Conservation (phyloP, 53 echinoderm and acorn worm genomes). For the Patiria pectinifera region DNA sequence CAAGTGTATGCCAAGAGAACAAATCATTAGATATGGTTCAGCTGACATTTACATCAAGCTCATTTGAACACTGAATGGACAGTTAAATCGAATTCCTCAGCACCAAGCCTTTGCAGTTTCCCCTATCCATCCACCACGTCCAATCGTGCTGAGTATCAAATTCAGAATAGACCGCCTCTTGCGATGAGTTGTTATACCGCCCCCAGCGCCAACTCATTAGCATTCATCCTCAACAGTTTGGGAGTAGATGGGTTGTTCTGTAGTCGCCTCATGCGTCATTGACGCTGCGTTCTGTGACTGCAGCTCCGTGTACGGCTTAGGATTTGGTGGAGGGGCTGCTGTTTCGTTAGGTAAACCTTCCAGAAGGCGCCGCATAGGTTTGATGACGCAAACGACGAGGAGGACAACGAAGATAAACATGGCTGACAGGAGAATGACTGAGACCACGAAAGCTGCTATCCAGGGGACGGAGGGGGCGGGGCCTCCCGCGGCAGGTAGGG, state of each 20-base stretch:
- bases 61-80: no score
- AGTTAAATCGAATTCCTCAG: no score
- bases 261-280: background rate
- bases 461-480: background rate
- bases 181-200: background rate
- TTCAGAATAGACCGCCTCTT: no score
- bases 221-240: background rate
- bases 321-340: background rate
- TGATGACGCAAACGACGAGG: background rate
- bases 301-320: background rate
- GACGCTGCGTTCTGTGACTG: background rate
- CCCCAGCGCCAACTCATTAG: background rate
- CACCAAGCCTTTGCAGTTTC: no score
- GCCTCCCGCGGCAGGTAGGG: background rate
- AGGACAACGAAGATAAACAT: background rate
- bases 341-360: background rate
- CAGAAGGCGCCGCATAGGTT: background rate
- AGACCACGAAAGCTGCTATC: background rate
- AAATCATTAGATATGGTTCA: no score
- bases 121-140: no score
- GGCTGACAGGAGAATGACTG: background rate
- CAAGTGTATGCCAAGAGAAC: no score
- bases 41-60: no score
- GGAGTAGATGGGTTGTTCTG: background rate
- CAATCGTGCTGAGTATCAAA: no score